Evolutionary conservation across 2,113 vertebrate genomes (phyloP).

Genomic region (Urocitellus parryii): DNA sequence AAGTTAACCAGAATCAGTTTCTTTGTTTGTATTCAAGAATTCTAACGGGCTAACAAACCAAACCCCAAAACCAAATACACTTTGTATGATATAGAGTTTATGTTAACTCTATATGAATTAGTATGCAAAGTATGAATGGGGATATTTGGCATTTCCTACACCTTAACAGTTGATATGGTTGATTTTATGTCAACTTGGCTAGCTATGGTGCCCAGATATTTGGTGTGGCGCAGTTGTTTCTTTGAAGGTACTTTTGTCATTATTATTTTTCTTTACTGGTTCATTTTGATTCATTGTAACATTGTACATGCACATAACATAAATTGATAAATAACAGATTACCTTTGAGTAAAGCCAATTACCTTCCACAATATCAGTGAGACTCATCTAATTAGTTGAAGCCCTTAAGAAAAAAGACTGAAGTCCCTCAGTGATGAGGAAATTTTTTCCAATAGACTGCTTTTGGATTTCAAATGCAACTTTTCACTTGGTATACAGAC

Average conservation of each 20-base stretch:
- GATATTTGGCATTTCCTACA: background rate
- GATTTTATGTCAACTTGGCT: background rate
- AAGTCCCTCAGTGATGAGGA: background rate
- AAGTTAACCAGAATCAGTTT: background rate
- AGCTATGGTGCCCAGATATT: background rate
- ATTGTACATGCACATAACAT: too few species aligned
- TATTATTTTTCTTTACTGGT: too few species aligned
- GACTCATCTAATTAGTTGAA: background rate
- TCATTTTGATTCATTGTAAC: too few species aligned
- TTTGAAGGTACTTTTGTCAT: background rate
- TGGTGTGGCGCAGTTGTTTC: background rate
- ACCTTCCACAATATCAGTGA: background rate
- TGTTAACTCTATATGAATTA: background rate
- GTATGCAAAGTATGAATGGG: background rate
- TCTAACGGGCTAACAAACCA: background rate
- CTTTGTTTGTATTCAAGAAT: slow-evolving; percentile 1
- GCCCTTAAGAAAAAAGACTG: background rate
- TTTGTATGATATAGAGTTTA: background rate
- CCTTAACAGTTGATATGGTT: background rate
- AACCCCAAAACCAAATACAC: background rate
- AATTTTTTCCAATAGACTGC: background rate
- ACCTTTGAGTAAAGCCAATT: background rate
- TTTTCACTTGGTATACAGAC: background rate
- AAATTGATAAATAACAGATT: too few species aligned
- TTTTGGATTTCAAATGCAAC: background rate